A percentile compares a stretch with the other conserved stretches of the same genome.
Evolutionary conservation across 1,140 invertebrate species (phyloP).

Genomic region (Glomeris maerens): DNA sequence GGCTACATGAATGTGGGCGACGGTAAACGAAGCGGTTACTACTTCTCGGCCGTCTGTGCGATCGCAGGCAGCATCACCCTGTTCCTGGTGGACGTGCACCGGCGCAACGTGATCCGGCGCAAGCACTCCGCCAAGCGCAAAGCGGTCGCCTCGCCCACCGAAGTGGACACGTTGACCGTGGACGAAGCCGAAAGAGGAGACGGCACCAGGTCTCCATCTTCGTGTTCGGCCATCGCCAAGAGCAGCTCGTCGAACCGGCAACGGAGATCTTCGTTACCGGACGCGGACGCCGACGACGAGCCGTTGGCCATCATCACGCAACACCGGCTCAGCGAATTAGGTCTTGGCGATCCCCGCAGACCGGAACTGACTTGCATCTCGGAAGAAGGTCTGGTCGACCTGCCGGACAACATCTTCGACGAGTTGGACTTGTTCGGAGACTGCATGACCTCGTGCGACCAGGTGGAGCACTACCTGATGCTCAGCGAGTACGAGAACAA

Average conservation of each 20-base stretch:
- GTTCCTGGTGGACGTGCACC: conserved; percentile 63
- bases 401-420: conserved; percentile 61
- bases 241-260: conserved; percentile 9
- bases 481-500: conserved; percentile 75
- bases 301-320: neutral
- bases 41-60: conserved; percentile 62
- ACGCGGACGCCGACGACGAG: conserved; percentile 10
- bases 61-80: conserved; percentile 56
- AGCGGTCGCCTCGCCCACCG: too few relatives aligned
- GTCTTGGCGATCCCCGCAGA: conserved; percentile 9
- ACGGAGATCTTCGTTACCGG: conserved; percentile 1
- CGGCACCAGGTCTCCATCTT: too few relatives aligned
- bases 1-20: conserved; percentile 61
- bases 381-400: conserved; percentile 67
- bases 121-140: conserved; percentile 5
- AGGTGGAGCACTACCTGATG: conserved; percentile 69
- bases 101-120: conserved; percentile 38
- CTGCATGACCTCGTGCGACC: conserved; percentile 71
- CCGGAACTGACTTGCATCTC: conserved; percentile 72
- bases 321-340: conserved; percentile 12
- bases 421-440: conserved; percentile 58
- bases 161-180: too few relatives aligned
- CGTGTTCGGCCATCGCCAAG: neutral
- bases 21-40: conserved; percentile 59
- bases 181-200: too few relatives aligned